These are phyloP conservation scores for Sesia apiformis DNA, from an alignment of 2,888 invertebrate species.

Conservation along the genomic window DNA sequence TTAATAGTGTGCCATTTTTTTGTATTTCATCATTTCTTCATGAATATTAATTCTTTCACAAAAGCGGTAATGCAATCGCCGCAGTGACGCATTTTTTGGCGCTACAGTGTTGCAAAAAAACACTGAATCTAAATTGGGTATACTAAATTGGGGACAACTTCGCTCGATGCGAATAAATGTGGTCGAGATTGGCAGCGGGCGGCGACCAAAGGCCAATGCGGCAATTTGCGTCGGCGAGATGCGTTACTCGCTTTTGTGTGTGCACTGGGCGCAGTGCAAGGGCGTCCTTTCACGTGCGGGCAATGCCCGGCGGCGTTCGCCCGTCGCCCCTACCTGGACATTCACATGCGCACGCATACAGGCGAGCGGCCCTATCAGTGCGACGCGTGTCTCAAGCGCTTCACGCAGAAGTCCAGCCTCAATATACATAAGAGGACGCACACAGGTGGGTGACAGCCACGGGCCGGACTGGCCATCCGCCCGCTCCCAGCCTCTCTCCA, in stretches of 20 bases:
- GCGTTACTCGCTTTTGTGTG: slow-evolving; percentile 75
- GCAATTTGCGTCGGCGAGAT: slow-evolving; percentile 59
- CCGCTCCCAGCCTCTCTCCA: slow-evolving; percentile 33
- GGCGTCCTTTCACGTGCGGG: slow-evolving; percentile 64
- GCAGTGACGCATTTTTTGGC: slow-evolving; percentile 53
- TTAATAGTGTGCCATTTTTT: slow-evolving; percentile 43
- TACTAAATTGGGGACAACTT: slow-evolving; percentile 31
- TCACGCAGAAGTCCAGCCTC: slow-evolving; percentile 87
- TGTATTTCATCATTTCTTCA: slow-evolving; percentile 59
- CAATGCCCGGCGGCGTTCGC: slow-evolving; percentile 65
- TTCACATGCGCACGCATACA: slow-evolving; percentile 72
- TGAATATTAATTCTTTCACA: slow-evolving; percentile 70
- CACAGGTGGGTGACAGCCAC: slow-evolving; percentile 75
- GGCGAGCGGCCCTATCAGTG: slow-evolving; percentile 80
- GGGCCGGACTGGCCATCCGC: slow-evolving; percentile 64
- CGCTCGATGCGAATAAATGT: slow-evolving; percentile 18
- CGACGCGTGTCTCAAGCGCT: slow-evolving; percentile 84
- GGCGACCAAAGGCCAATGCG: slow-evolving; percentile 24
- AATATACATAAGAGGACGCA: slow-evolving; percentile 87
- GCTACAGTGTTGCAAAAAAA: slow-evolving; percentile 27
- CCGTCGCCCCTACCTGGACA: slow-evolving; percentile 68
- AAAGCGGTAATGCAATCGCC: slow-evolving; percentile 75
- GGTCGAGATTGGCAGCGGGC: slow-evolving; percentile 43
- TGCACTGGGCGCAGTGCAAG: slow-evolving; percentile 72
- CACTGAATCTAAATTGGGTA: slow-evolving; percentile 44